These are phyloP conservation scores for Tetragnatha montana DNA, from an alignment of 2,888 invertebrate genomes.

Conservation along the genomic window DNA sequence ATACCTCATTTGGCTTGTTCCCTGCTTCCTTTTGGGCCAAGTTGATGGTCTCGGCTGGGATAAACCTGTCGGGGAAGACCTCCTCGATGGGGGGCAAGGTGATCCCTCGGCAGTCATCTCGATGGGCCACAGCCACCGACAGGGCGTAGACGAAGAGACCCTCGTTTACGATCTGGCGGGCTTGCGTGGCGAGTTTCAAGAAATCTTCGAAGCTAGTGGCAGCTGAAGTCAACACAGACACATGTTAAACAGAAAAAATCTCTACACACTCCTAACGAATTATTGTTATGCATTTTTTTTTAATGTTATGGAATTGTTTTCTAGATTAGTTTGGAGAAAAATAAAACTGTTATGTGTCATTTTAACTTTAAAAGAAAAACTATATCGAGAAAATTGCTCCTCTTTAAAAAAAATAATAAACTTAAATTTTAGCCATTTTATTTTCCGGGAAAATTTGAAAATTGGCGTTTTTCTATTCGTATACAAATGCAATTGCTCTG, in stretches of 20 bases:
- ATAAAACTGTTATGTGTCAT: too few species aligned
- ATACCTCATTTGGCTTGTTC: conserved; percentile 72
- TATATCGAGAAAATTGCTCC: too few species aligned
- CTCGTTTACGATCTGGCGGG: conserved; percentile 85
- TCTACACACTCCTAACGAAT: too few species aligned
- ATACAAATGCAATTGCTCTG: too few species aligned
- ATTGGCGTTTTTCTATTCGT: too few species aligned
- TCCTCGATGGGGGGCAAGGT: conserved; percentile 85
- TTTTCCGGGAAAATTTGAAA: too few species aligned
- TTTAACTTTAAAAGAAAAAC: too few species aligned
- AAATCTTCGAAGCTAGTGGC: conserved; percentile 40
- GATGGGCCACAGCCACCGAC: conserved; percentile 85
- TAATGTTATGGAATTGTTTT: too few species aligned
- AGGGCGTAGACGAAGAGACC: conserved; percentile 87
- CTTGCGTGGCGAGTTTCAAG: conserved; percentile 16
- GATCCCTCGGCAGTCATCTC: conserved; percentile 83
- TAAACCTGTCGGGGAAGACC: conserved; percentile 88
- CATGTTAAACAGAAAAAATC: not conserved
- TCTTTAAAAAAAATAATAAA: too few species aligned
- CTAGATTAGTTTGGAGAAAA: too few species aligned
- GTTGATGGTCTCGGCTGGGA: conserved; percentile 84
- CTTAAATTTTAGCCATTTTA: too few species aligned
- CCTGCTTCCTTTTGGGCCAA: conserved; percentile 83
- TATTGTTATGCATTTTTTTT: too few species aligned
- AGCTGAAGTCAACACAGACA: not conserved